These are phyloP conservation scores for Apolygus lucorum DNA, from an alignment of 1,140 invertebrate genomes.

Conservation along the genomic window DNA sequence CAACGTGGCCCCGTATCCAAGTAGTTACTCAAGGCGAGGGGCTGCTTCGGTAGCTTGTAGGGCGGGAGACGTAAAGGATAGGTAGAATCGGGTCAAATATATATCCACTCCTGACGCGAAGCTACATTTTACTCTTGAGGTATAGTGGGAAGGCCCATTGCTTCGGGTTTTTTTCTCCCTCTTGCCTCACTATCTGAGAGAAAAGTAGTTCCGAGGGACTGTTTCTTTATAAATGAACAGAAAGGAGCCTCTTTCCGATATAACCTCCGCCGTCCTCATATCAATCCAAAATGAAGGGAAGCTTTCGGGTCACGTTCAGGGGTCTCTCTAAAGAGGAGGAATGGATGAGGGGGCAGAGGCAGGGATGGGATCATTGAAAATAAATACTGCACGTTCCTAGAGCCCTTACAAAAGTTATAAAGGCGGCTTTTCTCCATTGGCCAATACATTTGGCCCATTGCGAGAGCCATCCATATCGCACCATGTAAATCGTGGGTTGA, in stretches of 20 bases:
- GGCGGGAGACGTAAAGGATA: background rate
- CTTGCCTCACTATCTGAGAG: background rate
- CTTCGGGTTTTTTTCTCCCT: background rate
- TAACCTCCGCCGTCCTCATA: background rate
- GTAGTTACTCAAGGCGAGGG: background rate
- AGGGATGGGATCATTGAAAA: constrained; percentile 7
- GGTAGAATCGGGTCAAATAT: constrained; percentile 2
- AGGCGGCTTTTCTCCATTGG: no score
- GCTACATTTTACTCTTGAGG: constrained; percentile 8
- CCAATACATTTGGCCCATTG: no score
- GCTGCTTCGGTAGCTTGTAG: background rate
- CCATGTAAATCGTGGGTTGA: no score
- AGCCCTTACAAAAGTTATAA: no score
- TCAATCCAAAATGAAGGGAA: background rate
- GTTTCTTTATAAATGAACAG: constrained; percentile 14
- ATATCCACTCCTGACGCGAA: background rate
- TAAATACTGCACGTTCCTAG: constrained; percentile 11
- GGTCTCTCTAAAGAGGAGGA: background rate
- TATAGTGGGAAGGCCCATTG: background rate
- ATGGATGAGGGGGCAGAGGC: background rate
- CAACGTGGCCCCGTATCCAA: background rate
- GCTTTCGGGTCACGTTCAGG: background rate
- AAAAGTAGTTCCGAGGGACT: background rate
- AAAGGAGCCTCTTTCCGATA: background rate
- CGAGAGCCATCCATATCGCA: no score